phyloP scores from a whole-genome alignment of 1,140 invertebrate species.

The Paraescarpia echinospica region DNA sequence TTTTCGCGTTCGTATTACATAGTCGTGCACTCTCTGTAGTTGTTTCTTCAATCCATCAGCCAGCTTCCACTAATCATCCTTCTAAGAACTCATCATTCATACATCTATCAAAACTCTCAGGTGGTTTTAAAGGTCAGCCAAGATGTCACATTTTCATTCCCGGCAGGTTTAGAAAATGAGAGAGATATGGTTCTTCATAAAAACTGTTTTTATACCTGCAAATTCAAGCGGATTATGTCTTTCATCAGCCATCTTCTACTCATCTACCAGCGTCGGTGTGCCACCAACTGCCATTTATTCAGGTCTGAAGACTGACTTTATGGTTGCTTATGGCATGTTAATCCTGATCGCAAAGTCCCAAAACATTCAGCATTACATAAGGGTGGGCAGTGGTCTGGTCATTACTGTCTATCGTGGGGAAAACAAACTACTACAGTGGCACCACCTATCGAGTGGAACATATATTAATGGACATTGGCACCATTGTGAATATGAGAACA shows the following conservation, averaged over 20 bases:
- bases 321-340: not conserved
- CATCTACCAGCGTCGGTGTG: not conserved
- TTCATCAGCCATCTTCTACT: not conserved
- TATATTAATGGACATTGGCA: no score
- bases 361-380: no score
- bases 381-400: no score
- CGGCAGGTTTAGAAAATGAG: not conserved
- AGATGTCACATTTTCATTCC: not conserved
- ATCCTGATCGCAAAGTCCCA: no score
- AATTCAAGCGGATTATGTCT: not conserved
- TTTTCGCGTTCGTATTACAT: not conserved
- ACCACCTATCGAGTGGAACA: no score
- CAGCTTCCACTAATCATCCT: not conserved
- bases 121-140: not conserved
- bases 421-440: no score
- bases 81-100: not conserved
- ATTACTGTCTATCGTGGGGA: no score
- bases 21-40: not conserved
- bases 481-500: no score
- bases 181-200: not conserved
- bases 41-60: not conserved
- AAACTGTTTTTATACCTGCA: not conserved
- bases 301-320: not conserved
- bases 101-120: not conserved
- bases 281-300: not conserved